phyloP scores from a whole-genome alignment of 1,140 invertebrate species.

The Scaptomyza graminum region DNA sequence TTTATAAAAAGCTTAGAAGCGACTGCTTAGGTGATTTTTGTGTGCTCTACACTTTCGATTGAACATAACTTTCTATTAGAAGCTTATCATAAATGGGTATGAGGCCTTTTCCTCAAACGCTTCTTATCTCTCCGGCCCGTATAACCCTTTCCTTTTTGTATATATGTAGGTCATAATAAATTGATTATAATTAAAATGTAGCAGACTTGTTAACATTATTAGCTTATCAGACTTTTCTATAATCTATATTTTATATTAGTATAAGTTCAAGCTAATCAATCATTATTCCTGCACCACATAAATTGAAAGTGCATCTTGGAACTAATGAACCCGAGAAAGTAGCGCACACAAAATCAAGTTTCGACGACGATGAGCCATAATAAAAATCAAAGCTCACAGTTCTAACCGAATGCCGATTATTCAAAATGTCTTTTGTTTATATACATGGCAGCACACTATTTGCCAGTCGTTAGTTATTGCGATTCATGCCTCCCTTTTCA shows the following conservation, averaged over 20 bases:
- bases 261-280: conserved; percentile 1
- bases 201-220: conserved; percentile 1
- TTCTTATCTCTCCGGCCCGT: conserved; percentile 1
- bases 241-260: not conserved
- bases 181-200: conserved; percentile 28
- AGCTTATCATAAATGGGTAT: no score
- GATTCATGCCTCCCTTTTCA: conserved; percentile 19
- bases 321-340: conserved; percentile 8
- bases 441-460: conserved; percentile 16
- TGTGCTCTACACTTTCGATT: conserved; percentile 1
- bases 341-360: conserved; percentile 45
- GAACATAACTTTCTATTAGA: not conserved
- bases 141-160: not conserved
- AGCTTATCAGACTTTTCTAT: not conserved
- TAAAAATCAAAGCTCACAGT: conserved; percentile 64
- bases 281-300: not conserved
- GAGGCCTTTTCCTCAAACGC: no score
- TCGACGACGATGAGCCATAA: conserved; percentile 59
- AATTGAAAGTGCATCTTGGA: not conserved
- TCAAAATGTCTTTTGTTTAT: conserved; percentile 32
- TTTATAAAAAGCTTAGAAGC: conserved; percentile 24
- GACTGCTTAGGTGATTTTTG: not conserved
- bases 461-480: conserved; percentile 24
- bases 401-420: conserved; percentile 60
- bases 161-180: conserved; percentile 14